phyloP scores from a whole-genome alignment of 2,888 invertebrate genomes.

The Drosophila cognata region DNA sequence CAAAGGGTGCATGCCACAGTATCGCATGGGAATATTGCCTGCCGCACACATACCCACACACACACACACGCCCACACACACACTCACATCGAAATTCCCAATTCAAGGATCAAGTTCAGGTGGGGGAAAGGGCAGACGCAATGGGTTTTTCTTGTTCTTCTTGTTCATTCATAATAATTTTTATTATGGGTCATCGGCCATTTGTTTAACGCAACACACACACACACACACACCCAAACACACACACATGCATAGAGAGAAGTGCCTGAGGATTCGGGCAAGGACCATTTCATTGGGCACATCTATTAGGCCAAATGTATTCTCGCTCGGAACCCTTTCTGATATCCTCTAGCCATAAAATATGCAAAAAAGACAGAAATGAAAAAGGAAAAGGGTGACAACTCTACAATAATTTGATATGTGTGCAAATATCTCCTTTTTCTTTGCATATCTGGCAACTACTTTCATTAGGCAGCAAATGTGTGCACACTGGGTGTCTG shows the following conservation, averaged over 20 bases:
- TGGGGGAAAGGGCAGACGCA: constrained; percentile 32
- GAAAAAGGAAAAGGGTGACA: not conserved
- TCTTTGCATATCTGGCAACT: constrained; percentile 1
- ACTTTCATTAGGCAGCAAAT: not conserved
- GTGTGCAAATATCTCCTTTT: not conserved
- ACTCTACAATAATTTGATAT: not conserved
- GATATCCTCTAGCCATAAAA: constrained; percentile 4
- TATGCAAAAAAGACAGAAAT: not conserved
- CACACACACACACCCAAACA: constrained; percentile 22
- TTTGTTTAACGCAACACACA: constrained; percentile 71
- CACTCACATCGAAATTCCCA: constrained; percentile 3
- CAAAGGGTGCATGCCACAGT: constrained; percentile 42
- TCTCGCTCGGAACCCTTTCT: constrained; percentile 51
- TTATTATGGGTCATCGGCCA: constrained; percentile 81
- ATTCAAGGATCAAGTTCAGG: constrained; percentile 20
- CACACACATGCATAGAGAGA: not conserved
- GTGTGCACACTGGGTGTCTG: not conserved
- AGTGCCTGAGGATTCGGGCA: constrained; percentile 46
- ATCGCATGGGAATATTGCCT: not conserved
- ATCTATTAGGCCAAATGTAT: constrained; percentile 77
- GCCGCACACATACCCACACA: constrained; percentile 8
- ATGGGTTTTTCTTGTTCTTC: constrained; percentile 78
- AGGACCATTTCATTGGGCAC: constrained; percentile 70
- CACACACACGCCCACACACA: not conserved
- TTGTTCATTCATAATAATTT: constrained; percentile 80